Evolutionary conservation across 1,140 invertebrate species (phyloP), one percentile per base, ranked within the genome.

Genomic region (Bombus breviceps): DNA sequence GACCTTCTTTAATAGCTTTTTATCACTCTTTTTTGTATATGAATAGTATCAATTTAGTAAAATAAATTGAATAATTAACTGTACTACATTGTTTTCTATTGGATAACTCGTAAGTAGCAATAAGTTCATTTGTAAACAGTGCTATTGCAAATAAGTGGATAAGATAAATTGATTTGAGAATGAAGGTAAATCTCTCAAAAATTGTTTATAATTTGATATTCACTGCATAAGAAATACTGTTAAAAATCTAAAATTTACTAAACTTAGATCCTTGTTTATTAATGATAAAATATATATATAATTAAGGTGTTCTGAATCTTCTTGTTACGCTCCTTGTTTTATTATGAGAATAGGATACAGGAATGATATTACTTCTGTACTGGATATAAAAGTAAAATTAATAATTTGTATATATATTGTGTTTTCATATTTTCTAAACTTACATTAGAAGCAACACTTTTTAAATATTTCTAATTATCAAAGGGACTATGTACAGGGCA

Each of bases 171-270:
- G 10, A 76, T 53, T 83, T 86, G 32, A 59, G 71, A 83, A 53
- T 53, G 22, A 34, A 72, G 53, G 25, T 71, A 76, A 73, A 66
- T 57, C 57, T 64, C 32, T 80, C 28, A 64, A 69, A 72, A 47
- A 80, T 62, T 80, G 76, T 80, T 80, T 62, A 72, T 80, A 64
- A 85, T 85, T 85, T 85, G 12, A 85, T 85, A 80, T 80, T 86
- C 53, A 77, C 32, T 76, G 68, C 64, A 71, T 39, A 74, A 77
- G n/a, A 59, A 78, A 72, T 41, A 62, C 72, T 78, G 81, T 77
- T 83, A 73, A 83, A 73, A 64, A 39, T 83, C 22, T 34, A 66
- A 74, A 57, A 41, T 72, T 73, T 86, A 72, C 43, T 57, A 37
- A 86, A 57, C 37, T 34, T 78, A 72, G 32, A 64, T 77, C 68